Conservation (phyloP, 1,140 invertebrate genomes). For the Forficula auricularia region DNA sequence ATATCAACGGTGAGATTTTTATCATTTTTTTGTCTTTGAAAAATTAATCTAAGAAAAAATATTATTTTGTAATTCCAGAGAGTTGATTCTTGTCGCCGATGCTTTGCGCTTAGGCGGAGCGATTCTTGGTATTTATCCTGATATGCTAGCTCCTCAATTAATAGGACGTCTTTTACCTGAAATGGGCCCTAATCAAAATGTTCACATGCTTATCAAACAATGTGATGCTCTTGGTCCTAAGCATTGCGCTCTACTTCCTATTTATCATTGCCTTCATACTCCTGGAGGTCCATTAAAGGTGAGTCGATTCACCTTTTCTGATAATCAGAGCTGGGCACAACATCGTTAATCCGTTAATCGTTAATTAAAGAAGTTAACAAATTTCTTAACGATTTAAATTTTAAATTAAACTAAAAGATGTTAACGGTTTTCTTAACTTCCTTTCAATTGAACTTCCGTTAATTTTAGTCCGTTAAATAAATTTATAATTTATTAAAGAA, state of each 20-base stretch:
- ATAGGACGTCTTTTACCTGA: conserved; percentile 84
- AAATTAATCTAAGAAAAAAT: no score
- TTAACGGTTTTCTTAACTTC: no score
- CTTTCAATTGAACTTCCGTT: no score
- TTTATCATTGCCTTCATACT: conserved; percentile 90
- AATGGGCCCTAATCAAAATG: conserved; percentile 64
- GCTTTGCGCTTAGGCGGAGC: conserved; percentile 80
- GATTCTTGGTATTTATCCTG: conserved; percentile 73
- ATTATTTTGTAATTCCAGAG: conserved; percentile 31
- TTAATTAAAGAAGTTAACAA: no score
- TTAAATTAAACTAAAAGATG: no score
- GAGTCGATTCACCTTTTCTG: conserved; percentile 11
- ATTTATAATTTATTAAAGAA: no score
- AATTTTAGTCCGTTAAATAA: no score
- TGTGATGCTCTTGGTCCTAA: conserved; percentile 74
- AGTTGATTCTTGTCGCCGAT: conserved; percentile 85
- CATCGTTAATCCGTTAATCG: no score
- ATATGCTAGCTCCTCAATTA: conserved; percentile 91
- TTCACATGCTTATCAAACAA: conserved; percentile 70
- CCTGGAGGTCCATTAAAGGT: conserved; percentile 93
- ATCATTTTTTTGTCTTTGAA: no score
- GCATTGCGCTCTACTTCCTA: conserved; percentile 76
- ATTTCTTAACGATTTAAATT: no score
- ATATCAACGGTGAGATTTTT: no score
- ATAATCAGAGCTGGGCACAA: no score